Base-by-base conservation (phyloP, 2,888 invertebrate species). In the Macropis europaea region DNA sequence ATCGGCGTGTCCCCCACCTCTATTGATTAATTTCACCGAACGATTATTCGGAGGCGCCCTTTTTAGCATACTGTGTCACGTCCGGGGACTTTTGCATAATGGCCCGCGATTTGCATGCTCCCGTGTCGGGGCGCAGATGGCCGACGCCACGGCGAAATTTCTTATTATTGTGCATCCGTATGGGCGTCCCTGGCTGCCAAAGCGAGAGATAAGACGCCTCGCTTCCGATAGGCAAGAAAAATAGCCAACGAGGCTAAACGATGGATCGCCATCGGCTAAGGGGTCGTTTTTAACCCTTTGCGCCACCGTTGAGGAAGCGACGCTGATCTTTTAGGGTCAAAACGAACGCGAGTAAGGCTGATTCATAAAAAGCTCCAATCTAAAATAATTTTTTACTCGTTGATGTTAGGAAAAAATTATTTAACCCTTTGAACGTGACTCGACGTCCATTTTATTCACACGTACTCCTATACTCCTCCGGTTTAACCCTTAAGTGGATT, bases 51-150 rank as follows among this genome's bases (percentile, higher is more conserved):
- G 57, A 64, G 62, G 66, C 61, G 42, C 17, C 61, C 70, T 76
- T 67, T 68, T 79, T 76, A 76, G 63, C 79, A 73, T 70, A 79
- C 45, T 43, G 70, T 71, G 79, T 63, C 76, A 76, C 76, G 73
- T 68, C 63, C 79, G 73, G 63, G 9, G 36, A 48, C 66, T 62
- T 73, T 71, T 73, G 73, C 64, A 71, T 76, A 76, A 79, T 68
- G 61, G 32, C 52, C 30, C 24, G 7, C 66, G 28, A 77, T 79
- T 79, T 79, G 76, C 79, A 79, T 79, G 70, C 24, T 50, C 47
- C 11, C 42, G 66, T 36, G 59, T 15, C 32, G 64, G 45, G 54
- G 53, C 40, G 43, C 60, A 38, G 60, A 19, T 64, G 34, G 42
- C 28, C 45, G 13, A 6, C 30, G 22, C 5, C 24, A 15, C 34